Percentiles rank a stretch among this genome's conserved stretches.
These are phyloP conservation scores for Andrena bucephala DNA, from an alignment of 2,888 invertebrate species.

Conservation along the genomic window DNA sequence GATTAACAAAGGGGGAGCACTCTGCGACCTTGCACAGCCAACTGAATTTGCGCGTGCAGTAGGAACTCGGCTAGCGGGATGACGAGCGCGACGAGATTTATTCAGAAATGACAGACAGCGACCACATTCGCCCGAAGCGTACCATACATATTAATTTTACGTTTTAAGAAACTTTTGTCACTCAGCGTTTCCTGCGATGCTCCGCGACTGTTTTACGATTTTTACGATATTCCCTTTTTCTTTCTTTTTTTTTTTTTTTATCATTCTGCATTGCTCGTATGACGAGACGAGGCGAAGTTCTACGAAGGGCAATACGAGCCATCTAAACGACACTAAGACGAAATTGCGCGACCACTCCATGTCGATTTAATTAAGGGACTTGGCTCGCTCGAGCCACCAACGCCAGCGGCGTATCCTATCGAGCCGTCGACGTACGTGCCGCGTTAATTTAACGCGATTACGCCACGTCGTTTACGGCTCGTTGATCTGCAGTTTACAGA, in stretches of 20 bases:
- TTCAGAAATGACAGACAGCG: neutral
- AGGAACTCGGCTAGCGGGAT: conserved; percentile 14
- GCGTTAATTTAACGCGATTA: neutral
- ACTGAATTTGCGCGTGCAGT: neutral
- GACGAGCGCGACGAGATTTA: neutral
- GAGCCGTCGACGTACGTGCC: too few species aligned
- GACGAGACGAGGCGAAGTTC: conserved; percentile 41
- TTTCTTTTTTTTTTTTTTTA: conserved; percentile 22
- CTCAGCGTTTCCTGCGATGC: conserved; percentile 48
- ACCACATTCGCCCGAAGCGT: conserved; percentile 21
- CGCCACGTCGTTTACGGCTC: neutral
- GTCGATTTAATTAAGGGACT: conserved; percentile 10
- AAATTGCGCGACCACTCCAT: conserved; percentile 66
- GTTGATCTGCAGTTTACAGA: neutral
- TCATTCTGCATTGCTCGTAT: conserved; percentile 24
- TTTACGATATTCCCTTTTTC: conserved; percentile 37
- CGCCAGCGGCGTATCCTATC: too few species aligned
- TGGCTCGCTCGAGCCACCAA: too few species aligned
- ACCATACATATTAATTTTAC: conserved; percentile 46
- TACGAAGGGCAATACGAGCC: conserved; percentile 65
- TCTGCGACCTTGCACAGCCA: neutral
- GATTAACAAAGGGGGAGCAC: too few species aligned
- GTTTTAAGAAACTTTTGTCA: neutral
- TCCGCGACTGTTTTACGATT: conserved; percentile 59
- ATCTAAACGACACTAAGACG: conserved; percentile 49